Evolutionary conservation across 1,140 invertebrate genomes (phyloP).

Genomic region (Pseudomyrmex flavicornis): DNA sequence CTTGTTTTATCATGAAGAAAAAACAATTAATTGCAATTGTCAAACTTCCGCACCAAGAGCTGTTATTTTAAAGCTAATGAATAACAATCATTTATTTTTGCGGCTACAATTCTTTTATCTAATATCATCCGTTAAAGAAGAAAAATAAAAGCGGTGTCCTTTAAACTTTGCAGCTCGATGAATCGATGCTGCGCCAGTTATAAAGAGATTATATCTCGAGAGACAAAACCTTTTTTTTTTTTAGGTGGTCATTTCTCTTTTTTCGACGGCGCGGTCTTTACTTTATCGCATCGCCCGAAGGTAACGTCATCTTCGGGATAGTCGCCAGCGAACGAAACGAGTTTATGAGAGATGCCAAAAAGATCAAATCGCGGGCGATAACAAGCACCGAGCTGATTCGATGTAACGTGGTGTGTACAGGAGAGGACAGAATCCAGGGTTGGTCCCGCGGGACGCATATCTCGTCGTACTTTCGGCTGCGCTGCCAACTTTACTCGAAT

Average conservation of each 20-base stretch:
- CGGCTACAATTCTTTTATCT: not conserved
- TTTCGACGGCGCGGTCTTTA: conserved; percentile 23
- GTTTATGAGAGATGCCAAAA: conserved; percentile 58
- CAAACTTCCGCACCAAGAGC: too few relatives aligned
- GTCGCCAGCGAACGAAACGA: conserved; percentile 44
- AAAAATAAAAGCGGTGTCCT: not conserved
- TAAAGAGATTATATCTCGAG: conserved; percentile 16
- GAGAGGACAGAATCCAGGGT: conserved; percentile 14
- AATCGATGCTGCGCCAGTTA: conserved; percentile 11
- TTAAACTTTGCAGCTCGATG: not conserved
- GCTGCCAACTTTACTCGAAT: conserved; percentile 57
- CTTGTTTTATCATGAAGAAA: too few relatives aligned
- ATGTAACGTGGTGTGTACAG: conserved; percentile 46
- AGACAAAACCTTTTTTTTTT: conserved; percentile 15
- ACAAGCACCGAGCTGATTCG: conserved; percentile 67
- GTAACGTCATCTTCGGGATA: conserved; percentile 36
- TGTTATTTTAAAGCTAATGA: too few relatives aligned
- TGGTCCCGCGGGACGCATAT: conserved; percentile 58
- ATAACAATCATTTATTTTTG: not conserved
- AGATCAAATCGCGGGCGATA: conserved; percentile 66
- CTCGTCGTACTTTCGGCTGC: conserved; percentile 23
- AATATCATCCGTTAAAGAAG: conserved; percentile 1
- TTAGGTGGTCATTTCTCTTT: not conserved
- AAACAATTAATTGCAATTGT: too few relatives aligned
- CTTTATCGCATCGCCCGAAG: not conserved